Percentiles rank a stretch among this genome's conserved stretches.
These are phyloP conservation scores for Microdon myrmicae DNA, from an alignment of 2,888 invertebrate species.

Conservation along the genomic window DNA sequence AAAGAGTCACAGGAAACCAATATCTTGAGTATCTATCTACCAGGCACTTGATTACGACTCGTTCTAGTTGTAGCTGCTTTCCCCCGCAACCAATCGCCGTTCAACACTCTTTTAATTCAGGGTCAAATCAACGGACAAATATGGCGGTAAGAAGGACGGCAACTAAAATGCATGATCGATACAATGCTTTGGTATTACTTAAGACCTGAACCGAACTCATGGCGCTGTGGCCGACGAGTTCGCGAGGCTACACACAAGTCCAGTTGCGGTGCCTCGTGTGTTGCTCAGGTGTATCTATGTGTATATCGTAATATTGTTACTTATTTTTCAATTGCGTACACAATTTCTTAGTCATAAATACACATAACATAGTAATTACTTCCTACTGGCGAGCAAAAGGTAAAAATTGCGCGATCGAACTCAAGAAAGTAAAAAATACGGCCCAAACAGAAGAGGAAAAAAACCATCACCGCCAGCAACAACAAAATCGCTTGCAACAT, in stretches of 20 bases:
- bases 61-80: slow-evolving; percentile 27
- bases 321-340: too few species aligned
- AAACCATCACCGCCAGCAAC: slow-evolving; percentile 11
- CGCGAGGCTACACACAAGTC: too few species aligned
- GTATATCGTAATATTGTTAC: too few species aligned
- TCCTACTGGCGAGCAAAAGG: slow-evolving; percentile 35
- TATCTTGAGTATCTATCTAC: slow-evolving; percentile 3
- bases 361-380: slow-evolving; percentile 51
- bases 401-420: slow-evolving; percentile 20
- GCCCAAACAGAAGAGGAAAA: slow-evolving; percentile 11
- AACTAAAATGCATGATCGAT: slow-evolving; percentile 47
- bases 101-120: slow-evolving; percentile 43
- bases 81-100: slow-evolving; percentile 18
- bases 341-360: slow-evolving; percentile 49
- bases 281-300: too few species aligned
- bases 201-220: too few species aligned
- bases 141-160: slow-evolving; percentile 45
- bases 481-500: too few species aligned
- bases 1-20: not conserved
- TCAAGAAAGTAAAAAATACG: slow-evolving; percentile 5
- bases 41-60: slow-evolving; percentile 19
- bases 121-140: slow-evolving; percentile 46
- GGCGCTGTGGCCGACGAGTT: too few species aligned
- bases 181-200: slow-evolving; percentile 39
- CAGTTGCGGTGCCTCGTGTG: too few species aligned